phyloP scores from a whole-genome alignment of 1,140 invertebrate genomes.

The Ceratosolen fusciceps region DNA sequence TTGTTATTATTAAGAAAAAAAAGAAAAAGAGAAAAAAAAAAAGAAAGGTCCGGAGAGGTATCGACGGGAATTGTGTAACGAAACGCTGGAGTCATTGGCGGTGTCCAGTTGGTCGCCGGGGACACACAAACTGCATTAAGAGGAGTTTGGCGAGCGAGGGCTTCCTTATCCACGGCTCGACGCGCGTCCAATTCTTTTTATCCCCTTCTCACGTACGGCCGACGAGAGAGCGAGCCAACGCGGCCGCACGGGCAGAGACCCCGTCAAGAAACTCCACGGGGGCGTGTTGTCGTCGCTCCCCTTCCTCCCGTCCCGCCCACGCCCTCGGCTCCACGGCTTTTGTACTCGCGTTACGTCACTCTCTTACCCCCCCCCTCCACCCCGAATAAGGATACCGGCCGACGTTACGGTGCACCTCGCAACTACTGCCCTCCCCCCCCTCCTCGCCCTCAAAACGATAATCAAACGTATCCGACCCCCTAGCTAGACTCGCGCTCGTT shows the following conservation, averaged over 20 bases:
- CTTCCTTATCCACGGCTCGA: not conserved
- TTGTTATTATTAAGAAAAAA: too few species aligned
- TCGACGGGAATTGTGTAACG: too few species aligned
- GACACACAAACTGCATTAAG: not conserved
- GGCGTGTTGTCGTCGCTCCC: not conserved
- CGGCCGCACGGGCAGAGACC: not conserved
- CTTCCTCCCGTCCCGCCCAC: not conserved
- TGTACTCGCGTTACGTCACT: not conserved
- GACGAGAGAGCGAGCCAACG: not conserved
- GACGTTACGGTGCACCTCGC: too few species aligned
- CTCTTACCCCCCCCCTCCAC: too few species aligned
- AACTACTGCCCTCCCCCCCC: too few species aligned
- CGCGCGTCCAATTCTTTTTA: not conserved
- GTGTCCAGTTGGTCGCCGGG: not conserved
- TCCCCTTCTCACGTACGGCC: too few species aligned
- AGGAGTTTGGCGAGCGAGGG: not conserved
- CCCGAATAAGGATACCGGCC: not conserved
- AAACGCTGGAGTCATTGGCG: not conserved
- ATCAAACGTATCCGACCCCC: too few species aligned
- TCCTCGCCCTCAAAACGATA: too few species aligned
- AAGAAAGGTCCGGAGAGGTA: too few species aligned
- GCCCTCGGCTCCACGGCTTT: not conserved
- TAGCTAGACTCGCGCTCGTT: too few species aligned
- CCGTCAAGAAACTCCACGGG: not conserved
- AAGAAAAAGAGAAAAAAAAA: too few species aligned